A percentile compares a stretch with the other conserved stretches of the same genome.
phyloP scores from a whole-genome alignment of 2,888 invertebrate genomes.

The Petrophora chlorosata region DNA sequence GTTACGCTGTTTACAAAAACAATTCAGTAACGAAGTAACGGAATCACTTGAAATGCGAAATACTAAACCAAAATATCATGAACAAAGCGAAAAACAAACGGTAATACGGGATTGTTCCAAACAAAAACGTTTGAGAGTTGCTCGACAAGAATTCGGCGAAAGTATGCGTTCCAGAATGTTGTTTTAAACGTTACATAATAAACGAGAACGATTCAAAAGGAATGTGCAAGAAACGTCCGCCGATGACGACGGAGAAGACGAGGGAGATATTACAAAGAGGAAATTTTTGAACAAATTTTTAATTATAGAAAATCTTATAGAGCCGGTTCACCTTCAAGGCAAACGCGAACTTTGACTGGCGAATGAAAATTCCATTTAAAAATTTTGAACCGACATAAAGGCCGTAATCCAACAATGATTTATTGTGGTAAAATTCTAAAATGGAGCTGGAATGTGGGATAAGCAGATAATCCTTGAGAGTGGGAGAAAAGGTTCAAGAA shows the following conservation, averaged over 20 bases:
- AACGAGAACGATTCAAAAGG: slow-evolving; percentile 33
- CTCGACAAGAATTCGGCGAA: slow-evolving; percentile 51
- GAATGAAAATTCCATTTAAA: slow-evolving; percentile 55
- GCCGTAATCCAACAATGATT: slow-evolving; percentile 51
- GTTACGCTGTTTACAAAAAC: slow-evolving; percentile 62
- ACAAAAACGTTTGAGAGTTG: slow-evolving; percentile 59
- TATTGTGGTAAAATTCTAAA: slow-evolving; percentile 43
- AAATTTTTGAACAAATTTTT: slow-evolving; percentile 48
- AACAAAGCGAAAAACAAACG: slow-evolving; percentile 65
- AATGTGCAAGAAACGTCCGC: slow-evolving; percentile 33
- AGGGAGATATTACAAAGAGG: slow-evolving; percentile 35
- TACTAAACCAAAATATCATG: slow-evolving; percentile 61
- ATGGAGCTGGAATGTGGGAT: slow-evolving; percentile 33
- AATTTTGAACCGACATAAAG: slow-evolving; percentile 48
- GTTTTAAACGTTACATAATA: slow-evolving; percentile 47
- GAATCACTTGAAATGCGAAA: slow-evolving; percentile 62
- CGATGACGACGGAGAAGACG: slow-evolving; percentile 26
- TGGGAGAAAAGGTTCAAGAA: slow-evolving; percentile 31
- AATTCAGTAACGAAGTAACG: slow-evolving; percentile 61
- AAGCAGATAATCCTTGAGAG: slow-evolving; percentile 36
- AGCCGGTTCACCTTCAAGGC: slow-evolving; percentile 47
- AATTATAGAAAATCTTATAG: slow-evolving; percentile 53
- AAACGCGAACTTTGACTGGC: slow-evolving; percentile 44
- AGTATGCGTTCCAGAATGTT: slow-evolving; percentile 53
- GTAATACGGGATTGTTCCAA: slow-evolving; percentile 56